Base-by-base conservation (phyloP, 2,113 vertebrate genomes). In the Genyomyrus donnyi region DNA sequence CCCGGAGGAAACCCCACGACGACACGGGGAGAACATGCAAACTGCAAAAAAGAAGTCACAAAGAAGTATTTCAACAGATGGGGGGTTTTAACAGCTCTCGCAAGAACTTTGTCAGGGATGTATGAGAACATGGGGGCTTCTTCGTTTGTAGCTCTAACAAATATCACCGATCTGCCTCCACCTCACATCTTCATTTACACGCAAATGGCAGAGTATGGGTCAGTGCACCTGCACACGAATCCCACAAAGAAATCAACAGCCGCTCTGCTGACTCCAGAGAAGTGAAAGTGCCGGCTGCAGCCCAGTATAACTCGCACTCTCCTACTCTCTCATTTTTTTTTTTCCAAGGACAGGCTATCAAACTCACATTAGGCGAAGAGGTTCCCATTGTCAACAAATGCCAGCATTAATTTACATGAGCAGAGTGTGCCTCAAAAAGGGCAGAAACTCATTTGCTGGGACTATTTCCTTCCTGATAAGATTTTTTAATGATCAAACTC, bases 311-410 rank as follows among this genome's bases (percentile, higher is more conserved):
- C 89, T 91, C 91, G 90, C 91, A 91, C 89, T 58, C 92, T 91
- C 91, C 92, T 91, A 91, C n/a, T 45, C 91, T 58, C 86, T 13
- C 83, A 24, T 85, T 56, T 85, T 90, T 58, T 89, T 92, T 93
- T 17, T 27, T 74, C 74, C 93, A 93, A 93, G 93, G 92, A 91
- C 83, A 52, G 90, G 92, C 94, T 93, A 95, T 95, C 94, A 93
- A 91, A 90, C 92, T 92, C 88, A 92, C 91, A 93, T 94, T 93
- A 93, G 90, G 93, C 92, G 90, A 89, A 62, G 91, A n/a, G 89
- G 90, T 91, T 94, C 90, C 91, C 92, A 92, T 94, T 94, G 94
- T 95, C 94, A 95, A 92, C 94, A 94, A 93, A 95, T 93, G 93
- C 93, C 95, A 93, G 91, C 91, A 90, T 91, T 93, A 35, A 94